These are phyloP conservation scores for Papilio dardanus DNA, from an alignment of 1,140 invertebrate genomes.

Conservation along the genomic window DNA sequence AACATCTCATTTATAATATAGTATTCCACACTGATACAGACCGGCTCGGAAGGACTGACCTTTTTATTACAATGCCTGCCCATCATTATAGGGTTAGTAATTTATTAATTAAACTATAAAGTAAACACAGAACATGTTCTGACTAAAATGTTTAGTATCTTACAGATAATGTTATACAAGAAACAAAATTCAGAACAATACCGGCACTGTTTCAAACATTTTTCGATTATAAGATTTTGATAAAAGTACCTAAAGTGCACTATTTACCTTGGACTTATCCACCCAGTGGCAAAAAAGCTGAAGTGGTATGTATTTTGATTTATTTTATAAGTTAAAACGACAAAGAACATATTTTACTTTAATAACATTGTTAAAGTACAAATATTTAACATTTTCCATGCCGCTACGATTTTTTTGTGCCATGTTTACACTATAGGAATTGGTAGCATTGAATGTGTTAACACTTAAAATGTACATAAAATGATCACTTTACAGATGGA, in stretches of 20 bases:
- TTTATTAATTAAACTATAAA: neutral
- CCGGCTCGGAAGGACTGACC: conserved; percentile 80
- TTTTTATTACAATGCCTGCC: conserved; percentile 81
- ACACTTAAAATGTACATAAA: too few species aligned
- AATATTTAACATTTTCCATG: too few species aligned
- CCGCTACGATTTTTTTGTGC: too few species aligned
- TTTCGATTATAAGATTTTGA: conserved; percentile 81
- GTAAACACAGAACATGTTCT: conserved; percentile 25
- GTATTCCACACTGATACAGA: conserved; percentile 81
- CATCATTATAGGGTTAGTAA: conserved; percentile 79
- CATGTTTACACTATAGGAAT: too few species aligned
- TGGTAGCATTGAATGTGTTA: too few species aligned
- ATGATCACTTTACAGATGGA: conserved; percentile 74
- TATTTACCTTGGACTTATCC: conserved; percentile 82
- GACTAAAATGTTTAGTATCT: conserved; percentile 60
- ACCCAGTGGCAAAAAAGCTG: conserved; percentile 51
- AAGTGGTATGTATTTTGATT: conserved; percentile 54
- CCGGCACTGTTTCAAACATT: conserved; percentile 84
- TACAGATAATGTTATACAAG: conserved; percentile 62
- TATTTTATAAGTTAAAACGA: too few species aligned
- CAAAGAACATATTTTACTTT: too few species aligned
- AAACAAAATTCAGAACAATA: conserved; percentile 73
- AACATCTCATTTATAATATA: conserved; percentile 82
- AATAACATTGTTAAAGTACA: too few species aligned
- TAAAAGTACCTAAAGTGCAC: conserved; percentile 80